These are phyloP conservation scores for Brachypalpus laphriformis DNA, from an alignment of 2,888 invertebrate genomes.

Conservation along the genomic window DNA sequence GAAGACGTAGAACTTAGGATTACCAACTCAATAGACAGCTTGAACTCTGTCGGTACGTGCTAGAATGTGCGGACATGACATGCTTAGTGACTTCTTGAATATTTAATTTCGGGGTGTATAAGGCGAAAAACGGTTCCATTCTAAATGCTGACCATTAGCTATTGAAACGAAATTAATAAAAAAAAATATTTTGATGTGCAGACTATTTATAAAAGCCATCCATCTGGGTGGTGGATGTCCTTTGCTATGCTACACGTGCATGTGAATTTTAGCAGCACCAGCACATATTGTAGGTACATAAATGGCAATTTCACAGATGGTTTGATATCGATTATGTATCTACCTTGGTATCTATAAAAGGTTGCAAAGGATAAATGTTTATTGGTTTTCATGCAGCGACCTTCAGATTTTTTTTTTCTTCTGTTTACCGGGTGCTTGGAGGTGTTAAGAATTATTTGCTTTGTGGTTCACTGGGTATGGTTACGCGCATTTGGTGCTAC, in stretches of 20 bases:
- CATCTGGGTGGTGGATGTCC: background rate
- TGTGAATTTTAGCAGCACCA: background rate
- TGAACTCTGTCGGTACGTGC: slow-evolving; percentile 63
- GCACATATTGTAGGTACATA: background rate
- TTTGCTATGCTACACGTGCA: background rate
- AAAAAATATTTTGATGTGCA: background rate
- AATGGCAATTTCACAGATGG: slow-evolving; percentile 35
- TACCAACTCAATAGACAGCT: slow-evolving; percentile 50
- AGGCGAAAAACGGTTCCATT: slow-evolving; percentile 24
- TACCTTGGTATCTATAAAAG: slow-evolving; percentile 13
- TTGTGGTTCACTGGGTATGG: slow-evolving; percentile 14
- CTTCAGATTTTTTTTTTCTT: slow-evolving; percentile 3
- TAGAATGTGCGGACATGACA: slow-evolving; percentile 43
- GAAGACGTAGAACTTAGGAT: slow-evolving; percentile 15
- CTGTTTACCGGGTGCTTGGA: background rate
- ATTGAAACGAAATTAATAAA: slow-evolving; percentile 7
- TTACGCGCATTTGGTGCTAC: background rate
- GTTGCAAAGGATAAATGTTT: background rate
- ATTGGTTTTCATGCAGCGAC: background rate
- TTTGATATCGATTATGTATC: slow-evolving; percentile 24
- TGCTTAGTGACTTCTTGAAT: slow-evolving; percentile 18
- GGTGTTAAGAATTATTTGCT: background rate
- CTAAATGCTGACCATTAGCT: slow-evolving; percentile 22
- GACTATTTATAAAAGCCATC: background rate
- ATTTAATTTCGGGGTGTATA: slow-evolving; percentile 29